These are phyloP conservation scores for Sphaeramia orbicularis DNA, from an alignment of 2,797 vertebrate genomes.

Conservation along the genomic window DNA sequence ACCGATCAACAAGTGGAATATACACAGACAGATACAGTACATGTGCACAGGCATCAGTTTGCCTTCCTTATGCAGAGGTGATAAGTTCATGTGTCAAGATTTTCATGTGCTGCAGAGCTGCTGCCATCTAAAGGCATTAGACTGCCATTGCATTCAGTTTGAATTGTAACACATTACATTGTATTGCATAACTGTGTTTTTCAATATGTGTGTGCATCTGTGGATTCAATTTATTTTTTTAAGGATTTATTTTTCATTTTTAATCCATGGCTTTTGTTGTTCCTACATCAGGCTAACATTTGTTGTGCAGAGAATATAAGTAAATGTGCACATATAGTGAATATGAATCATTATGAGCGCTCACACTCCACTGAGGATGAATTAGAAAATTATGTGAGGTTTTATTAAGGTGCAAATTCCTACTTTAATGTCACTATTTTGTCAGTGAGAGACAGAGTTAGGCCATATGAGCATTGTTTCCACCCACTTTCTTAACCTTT, in stretches of 20 bases:
- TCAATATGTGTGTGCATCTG: constrained; percentile 3
- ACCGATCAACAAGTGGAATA: too few species aligned
- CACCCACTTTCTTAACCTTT: constrained; percentile 29
- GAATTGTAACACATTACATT: constrained; percentile 10
- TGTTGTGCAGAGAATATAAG: constrained; percentile 7
- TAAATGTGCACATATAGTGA: too few species aligned
- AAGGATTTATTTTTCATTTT: not conserved
- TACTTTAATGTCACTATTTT: constrained; percentile 37
- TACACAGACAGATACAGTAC: not conserved
- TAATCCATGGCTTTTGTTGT: not conserved
- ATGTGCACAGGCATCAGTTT: not conserved
- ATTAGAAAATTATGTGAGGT: constrained; percentile 3
- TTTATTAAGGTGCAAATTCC: constrained; percentile 45
- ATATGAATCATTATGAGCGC: not conserved
- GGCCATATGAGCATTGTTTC: constrained; percentile 37
- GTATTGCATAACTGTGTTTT: constrained; percentile 15
- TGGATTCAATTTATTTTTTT: not conserved
- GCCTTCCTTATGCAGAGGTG: not conserved
- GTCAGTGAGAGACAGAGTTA: constrained; percentile 35
- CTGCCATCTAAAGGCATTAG: constrained; percentile 76
- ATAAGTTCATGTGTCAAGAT: constrained; percentile 28
- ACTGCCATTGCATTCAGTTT: constrained; percentile 45
- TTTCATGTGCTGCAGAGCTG: constrained; percentile 48
- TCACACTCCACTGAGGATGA: constrained; percentile 5
- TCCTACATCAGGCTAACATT: constrained; percentile 20